These are phyloP conservation scores for Dasysyrphus albostriatus DNA, from an alignment of 2,888 invertebrate species.

Conservation along the genomic window DNA sequence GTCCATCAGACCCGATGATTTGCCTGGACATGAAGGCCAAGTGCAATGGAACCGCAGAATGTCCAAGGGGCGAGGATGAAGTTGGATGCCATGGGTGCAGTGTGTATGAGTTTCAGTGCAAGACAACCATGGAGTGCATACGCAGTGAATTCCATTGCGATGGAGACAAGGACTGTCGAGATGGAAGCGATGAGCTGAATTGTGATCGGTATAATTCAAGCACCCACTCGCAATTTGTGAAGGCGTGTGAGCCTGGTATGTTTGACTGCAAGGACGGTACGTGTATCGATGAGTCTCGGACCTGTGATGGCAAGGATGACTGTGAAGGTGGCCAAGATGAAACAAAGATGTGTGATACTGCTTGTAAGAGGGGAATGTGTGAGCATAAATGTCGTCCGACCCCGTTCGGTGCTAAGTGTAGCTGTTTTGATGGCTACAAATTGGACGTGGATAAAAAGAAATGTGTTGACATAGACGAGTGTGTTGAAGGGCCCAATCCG, in stretches of 20 bases:
- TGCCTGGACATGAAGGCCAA: constrained; percentile 83
- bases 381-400: constrained; percentile 86
- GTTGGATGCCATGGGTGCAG: constrained; percentile 85
- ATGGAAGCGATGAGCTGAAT: constrained; percentile 90
- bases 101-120: constrained; percentile 88
- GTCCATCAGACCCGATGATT: constrained; percentile 79
- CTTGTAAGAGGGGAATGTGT: constrained; percentile 83
- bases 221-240: constrained; percentile 71
- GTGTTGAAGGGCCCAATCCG: constrained; percentile 83
- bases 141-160: constrained; percentile 86
- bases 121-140: constrained; percentile 86
- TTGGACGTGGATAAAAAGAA: constrained; percentile 84
- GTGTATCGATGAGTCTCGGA: constrained; percentile 87
- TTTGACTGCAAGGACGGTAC: constrained; percentile 87
- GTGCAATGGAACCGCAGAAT: constrained; percentile 88
- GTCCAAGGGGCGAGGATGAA: constrained; percentile 90
- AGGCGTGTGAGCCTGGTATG: constrained; percentile 81
- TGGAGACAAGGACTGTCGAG: constrained; percentile 87
- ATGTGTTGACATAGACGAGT: constrained; percentile 91
- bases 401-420: constrained; percentile 88
- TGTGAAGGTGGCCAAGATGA: constrained; percentile 91
- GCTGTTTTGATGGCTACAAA: constrained; percentile 87
- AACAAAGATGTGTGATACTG: constrained; percentile 86
- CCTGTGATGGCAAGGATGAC: constrained; percentile 87
- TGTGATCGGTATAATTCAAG: constrained; percentile 80